Evolutionary conservation across 2,113 vertebrate genomes (phyloP).

Genomic region (Copsychus sechellarum): DNA sequence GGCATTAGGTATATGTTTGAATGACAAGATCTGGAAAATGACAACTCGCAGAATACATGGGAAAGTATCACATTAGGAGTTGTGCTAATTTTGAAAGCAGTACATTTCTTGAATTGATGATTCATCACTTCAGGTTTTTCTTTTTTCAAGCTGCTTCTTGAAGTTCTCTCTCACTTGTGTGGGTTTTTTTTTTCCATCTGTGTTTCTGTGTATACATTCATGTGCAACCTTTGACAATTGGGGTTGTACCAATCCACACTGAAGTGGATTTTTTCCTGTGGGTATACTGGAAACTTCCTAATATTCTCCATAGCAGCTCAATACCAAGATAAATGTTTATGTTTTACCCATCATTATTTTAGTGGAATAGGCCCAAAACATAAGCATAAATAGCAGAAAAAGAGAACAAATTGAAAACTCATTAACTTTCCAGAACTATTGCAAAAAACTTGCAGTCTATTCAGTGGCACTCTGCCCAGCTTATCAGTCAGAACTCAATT

Average conservation of each 20-base stretch:
- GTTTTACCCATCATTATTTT: neutral
- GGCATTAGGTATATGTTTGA: slow-evolving; percentile 2
- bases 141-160: neutral
- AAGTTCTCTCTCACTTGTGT: neutral
- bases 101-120: neutral
- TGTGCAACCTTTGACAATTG: neutral
- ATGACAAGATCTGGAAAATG: neutral
- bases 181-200: neutral
- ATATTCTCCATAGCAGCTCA: neutral
- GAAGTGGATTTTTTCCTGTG: neutral
- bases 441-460: neutral
- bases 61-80: neutral
- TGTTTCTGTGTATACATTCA: neutral
- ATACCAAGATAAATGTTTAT: neutral
- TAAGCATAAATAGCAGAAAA: neutral
- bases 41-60: neutral
- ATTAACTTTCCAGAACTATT: neutral
- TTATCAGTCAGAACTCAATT: neutral
- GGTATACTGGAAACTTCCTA: neutral
- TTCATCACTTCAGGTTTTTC: neutral
- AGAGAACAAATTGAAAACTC: neutral
- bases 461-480: neutral
- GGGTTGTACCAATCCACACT: neutral
- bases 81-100: neutral
- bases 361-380: neutral